Evolutionary conservation across 2,797 vertebrate species (phyloP).

Genomic region (Gymnoscopelus microlampas): DNA sequence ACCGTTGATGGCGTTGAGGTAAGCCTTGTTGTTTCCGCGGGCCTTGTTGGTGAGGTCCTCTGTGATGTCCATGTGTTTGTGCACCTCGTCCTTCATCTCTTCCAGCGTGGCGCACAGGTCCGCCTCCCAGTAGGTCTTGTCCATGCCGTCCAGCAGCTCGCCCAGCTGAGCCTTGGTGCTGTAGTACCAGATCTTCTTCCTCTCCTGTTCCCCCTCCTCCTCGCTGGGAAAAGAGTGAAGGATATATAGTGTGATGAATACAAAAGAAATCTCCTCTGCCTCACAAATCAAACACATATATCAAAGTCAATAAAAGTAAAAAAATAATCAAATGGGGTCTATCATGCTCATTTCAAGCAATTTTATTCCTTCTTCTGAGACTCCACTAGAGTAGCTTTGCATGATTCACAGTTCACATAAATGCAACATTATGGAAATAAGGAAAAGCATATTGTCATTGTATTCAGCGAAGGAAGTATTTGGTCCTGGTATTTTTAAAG

Average conservation of each 20-base stretch:
- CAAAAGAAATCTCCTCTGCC: no score
- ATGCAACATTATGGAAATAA: no score
- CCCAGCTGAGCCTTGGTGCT: slow-evolving; percentile 93
- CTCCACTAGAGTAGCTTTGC: no score
- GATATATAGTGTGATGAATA: not conserved
- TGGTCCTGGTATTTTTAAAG: no score
- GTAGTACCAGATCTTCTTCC: slow-evolving; percentile 97
- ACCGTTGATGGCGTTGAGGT: slow-evolving; percentile 93
- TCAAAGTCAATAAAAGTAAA: no score
- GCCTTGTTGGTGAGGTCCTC: slow-evolving; percentile 97
- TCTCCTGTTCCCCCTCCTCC: slow-evolving; percentile 91
- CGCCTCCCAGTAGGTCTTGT: slow-evolving; percentile 94
- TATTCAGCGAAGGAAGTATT: no score
- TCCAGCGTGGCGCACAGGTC: slow-evolving; percentile 91
- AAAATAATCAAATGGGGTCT: no score
- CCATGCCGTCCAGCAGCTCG: slow-evolving; percentile 88
- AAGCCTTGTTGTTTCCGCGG: slow-evolving; percentile 92
- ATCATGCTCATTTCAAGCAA: no score
- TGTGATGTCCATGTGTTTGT: slow-evolving; percentile 94
- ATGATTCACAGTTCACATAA: no score
- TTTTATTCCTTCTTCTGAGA: no score
- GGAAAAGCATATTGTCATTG: no score
- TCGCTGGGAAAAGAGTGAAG: slow-evolving; percentile 79
- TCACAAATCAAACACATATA: no score
- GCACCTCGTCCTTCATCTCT: slow-evolving; percentile 93